Percentiles rank a stretch among this genome's conserved stretches.
Evolutionary conservation across 2,888 invertebrate genomes (phyloP).

Genomic region (Eustalomyia histrio): DNA sequence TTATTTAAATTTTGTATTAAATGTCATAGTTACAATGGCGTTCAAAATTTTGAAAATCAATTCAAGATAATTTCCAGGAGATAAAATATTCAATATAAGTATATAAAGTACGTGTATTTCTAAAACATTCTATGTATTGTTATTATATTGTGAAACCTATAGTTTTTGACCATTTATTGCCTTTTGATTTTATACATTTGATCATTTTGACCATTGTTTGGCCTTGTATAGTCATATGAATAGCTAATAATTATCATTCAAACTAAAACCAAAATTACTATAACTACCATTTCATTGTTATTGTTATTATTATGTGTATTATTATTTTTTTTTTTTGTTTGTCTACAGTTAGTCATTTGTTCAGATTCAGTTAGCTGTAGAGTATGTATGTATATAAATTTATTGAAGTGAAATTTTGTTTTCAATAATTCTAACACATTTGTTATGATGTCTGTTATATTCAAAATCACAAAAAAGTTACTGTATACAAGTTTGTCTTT

Average conservation of each 20-base stretch:
- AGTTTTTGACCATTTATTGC: constrained; percentile 11
- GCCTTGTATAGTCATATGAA: too few species aligned
- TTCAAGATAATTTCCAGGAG: too few species aligned
- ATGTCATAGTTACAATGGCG: too few species aligned
- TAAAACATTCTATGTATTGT: not conserved
- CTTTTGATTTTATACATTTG: constrained; percentile 13
- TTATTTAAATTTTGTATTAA: too few species aligned
- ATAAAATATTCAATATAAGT: too few species aligned
- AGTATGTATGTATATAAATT: not conserved
- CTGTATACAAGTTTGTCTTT: not conserved
- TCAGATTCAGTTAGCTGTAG: not conserved
- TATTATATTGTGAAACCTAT: not conserved
- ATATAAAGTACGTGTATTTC: too few species aligned
- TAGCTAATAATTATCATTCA: not conserved
- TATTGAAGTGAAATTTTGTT: constrained; percentile 11
- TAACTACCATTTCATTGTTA: constrained; percentile 6
- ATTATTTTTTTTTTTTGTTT: too few species aligned
- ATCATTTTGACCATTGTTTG: constrained; percentile 12
- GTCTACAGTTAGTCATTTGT: not conserved
- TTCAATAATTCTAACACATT: constrained; percentile 27
- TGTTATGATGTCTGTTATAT: constrained; percentile 16
- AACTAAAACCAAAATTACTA: constrained; percentile 6
- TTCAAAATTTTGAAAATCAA: too few species aligned
- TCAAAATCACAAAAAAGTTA: not conserved
- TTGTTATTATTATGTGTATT: not conserved